Evolutionary conservation across 2,888 invertebrate species (phyloP), one percentile per base, ranked within the genome.

Genomic region (Galerucella nymphaeae): DNA sequence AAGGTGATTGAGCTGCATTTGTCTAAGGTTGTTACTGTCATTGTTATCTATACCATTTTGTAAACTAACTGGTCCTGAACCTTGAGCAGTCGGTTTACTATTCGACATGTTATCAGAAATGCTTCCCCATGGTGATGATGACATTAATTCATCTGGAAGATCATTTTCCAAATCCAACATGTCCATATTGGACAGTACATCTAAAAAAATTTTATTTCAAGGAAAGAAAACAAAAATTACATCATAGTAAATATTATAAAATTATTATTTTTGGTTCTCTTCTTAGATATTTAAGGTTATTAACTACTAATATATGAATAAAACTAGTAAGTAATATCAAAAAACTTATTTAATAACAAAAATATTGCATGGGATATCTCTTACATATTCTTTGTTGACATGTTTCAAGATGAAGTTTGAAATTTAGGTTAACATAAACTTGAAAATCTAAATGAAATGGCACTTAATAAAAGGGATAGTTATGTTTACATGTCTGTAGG

Each of bases 121-220:
- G 20, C 61, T 42, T 75, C 92, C 91, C 94, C 95, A 95, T 80
- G 92, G 91, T 59, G 85, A 83, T 72, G 92, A 91, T 69, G 91
- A 90, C 87, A 96, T 93, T 79, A 97, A 89, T 87, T 96, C 96
- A 88, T 96, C 96, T 61, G 96, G 96, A 82, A 97, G 91, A 87
- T 96, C 94, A 88, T 96, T 95, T 88, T 96, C 96, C 87, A 96
- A 90, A 88, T 95, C 94, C 86, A 94, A 93, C 91, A 95, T 94
- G 85, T 94, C 93, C 86, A 92, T 91, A 88, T 93, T 94, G 80
- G 94, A 93, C 86, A 93, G 91, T 86, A 93, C 92, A 90, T 94
- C 94, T 92, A 88, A 79, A 53, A 53, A 11, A 3, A 0, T 45
- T 6, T 0, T 0, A 14, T 45, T 45, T 13, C 73, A 73, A 55